These are phyloP conservation scores for Botia almorhae DNA, from an alignment of 2,797 vertebrate species.

Conservation along the genomic window DNA sequence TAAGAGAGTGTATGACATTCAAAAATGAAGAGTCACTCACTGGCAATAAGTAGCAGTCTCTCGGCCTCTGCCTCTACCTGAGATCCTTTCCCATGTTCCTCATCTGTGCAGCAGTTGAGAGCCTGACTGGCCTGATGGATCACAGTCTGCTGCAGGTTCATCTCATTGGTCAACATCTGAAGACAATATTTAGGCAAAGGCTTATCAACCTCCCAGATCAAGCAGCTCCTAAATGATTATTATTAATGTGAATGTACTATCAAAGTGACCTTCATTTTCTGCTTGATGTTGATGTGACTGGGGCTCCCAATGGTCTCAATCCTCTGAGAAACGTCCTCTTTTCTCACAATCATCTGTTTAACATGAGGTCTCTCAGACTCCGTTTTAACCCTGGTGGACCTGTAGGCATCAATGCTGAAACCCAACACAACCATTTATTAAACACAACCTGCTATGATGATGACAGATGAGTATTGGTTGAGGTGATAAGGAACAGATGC, in stretches of 20 bases:
- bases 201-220: neutral
- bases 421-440: neutral
- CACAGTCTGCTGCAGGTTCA: slow-evolving; percentile 95
- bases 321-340: slow-evolving; percentile 84
- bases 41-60: slow-evolving; percentile 90
- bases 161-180: slow-evolving; percentile 88
- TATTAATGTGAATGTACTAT: neutral
- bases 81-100: slow-evolving; percentile 95
- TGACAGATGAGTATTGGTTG: neutral
- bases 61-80: slow-evolving; percentile 96
- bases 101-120: slow-evolving; percentile 94
- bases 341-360: slow-evolving; percentile 90
- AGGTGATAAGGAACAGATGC: neutral
- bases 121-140: slow-evolving; percentile 98
- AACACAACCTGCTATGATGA: neutral
- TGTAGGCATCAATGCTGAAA: slow-evolving; percentile 74
- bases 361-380: slow-evolving; percentile 83
- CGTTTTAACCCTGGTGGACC: slow-evolving; percentile 88
- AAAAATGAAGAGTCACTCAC: slow-evolving; percentile 72
- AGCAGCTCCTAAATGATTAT: neutral
- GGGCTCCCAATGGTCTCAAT: slow-evolving; percentile 75
- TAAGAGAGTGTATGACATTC: too few relatives aligned
- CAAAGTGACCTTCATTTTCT: slow-evolving; percentile 89
- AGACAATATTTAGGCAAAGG: neutral
- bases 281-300: slow-evolving; percentile 82